These are phyloP conservation scores for Nesidiocoris tenuis DNA, from an alignment of 2,888 invertebrate genomes.

Conservation along the genomic window DNA sequence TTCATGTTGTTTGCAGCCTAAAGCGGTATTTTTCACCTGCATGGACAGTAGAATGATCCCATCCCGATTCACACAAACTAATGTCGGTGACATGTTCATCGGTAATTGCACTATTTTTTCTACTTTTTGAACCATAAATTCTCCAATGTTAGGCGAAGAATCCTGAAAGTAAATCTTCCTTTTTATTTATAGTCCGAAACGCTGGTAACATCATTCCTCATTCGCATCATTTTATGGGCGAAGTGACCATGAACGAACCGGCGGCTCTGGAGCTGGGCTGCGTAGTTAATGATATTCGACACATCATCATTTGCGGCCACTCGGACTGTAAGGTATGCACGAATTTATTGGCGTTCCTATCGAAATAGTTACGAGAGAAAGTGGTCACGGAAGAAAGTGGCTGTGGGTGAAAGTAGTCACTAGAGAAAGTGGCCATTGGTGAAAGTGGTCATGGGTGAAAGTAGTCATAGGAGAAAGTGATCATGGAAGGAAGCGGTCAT, in stretches of 20 bases:
- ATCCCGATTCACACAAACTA: conserved; percentile 89
- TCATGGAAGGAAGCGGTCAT: too few relatives aligned
- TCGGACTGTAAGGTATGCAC: conserved; percentile 82
- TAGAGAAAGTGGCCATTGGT: too few relatives aligned
- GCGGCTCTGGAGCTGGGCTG: conserved; percentile 94
- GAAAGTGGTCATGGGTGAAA: too few relatives aligned
- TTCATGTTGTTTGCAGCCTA: conserved; percentile 69
- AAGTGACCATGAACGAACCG: conserved; percentile 89
- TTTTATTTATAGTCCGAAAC: conserved; percentile 80
- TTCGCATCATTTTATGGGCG: conserved; percentile 81
- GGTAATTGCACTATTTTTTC: conserved; percentile 58
- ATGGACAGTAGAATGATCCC: conserved; percentile 98
- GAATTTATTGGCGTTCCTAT: too few relatives aligned
- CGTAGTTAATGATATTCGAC: conserved; percentile 83
- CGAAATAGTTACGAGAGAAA: too few relatives aligned
- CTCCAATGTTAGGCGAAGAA: background rate
- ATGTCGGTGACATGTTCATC: conserved; percentile 97
- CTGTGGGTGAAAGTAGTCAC: too few relatives aligned
- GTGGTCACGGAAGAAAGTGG: too few relatives aligned
- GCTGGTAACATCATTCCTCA: conserved; percentile 95
- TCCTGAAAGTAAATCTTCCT: background rate
- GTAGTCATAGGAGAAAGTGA: too few relatives aligned
- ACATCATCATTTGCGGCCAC: conserved; percentile 94
- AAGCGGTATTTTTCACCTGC: conserved; percentile 95
- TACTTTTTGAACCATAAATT: background rate